Conservation (phyloP, 2,797 vertebrate species). For the Mormyrus hasselquistii region DNA sequence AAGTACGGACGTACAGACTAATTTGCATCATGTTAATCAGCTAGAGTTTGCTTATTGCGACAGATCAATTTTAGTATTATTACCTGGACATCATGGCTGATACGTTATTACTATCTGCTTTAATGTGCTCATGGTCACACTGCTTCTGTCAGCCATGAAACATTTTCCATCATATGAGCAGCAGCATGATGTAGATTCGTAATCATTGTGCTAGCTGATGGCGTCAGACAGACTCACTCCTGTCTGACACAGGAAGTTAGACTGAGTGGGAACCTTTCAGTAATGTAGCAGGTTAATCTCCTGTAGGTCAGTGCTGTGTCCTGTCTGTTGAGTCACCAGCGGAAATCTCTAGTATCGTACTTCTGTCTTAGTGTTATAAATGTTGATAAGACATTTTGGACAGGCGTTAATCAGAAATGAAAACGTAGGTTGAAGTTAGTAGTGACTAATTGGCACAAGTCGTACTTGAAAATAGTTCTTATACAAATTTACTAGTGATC, state of each 20-base stretch:
- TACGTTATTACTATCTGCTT: not conserved
- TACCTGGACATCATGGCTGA: not conserved
- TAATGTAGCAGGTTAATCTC: not conserved
- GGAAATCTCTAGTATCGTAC: not conserved
- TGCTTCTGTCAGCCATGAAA: slow-evolving; percentile 11
- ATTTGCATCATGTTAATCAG: not conserved
- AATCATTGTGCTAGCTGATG: not conserved
- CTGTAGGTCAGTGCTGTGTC: not conserved
- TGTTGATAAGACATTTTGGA: not conserved
- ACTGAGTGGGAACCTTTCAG: not conserved
- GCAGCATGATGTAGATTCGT: not conserved
- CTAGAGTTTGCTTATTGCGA: not conserved
- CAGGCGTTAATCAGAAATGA: not conserved
- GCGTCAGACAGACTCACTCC: not conserved
- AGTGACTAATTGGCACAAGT: not conserved
- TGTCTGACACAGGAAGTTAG: not conserved
- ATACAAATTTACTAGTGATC: slow-evolving; percentile 7
- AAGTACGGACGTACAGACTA: not conserved
- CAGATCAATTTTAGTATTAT: not conserved
- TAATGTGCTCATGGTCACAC: not conserved
- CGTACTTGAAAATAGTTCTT: slow-evolving; percentile 1
- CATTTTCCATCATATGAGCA: not conserved
- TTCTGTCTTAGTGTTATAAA: not conserved
- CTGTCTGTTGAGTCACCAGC: not conserved
- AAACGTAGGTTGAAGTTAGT: not conserved